A percentile compares a stretch with the other conserved stretches of the same genome.
Conservation (phyloP, 2,113 vertebrate genomes). For the Pavo muticus region DNA sequence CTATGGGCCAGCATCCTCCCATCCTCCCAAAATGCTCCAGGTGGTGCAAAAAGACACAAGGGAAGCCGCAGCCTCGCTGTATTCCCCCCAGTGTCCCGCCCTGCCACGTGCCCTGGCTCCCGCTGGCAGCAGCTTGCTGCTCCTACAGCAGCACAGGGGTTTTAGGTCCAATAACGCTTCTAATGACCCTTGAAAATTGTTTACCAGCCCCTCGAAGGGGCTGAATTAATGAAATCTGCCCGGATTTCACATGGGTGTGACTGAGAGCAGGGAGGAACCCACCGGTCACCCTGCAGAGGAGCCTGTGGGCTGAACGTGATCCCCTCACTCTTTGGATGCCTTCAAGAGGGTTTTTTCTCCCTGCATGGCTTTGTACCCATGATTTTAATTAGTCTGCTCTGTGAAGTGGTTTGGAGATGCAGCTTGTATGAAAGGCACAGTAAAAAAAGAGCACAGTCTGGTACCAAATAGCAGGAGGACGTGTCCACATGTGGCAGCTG, state of each 20-base stretch:
- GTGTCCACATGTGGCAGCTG: conserved; percentile 31
- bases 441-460: neutral
- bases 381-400: conserved; percentile 9
- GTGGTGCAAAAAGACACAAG: neutral
- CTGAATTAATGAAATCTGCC: neutral
- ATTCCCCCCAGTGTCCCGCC: accelerated
- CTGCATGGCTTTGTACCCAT: neutral
- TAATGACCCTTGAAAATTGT: neutral
- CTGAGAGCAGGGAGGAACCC: neutral
- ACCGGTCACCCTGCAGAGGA: neutral
- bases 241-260: neutral
- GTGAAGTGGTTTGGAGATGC: conserved; percentile 58
- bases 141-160: accelerated
- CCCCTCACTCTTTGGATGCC: neutral
- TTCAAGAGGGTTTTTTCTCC: neutral
- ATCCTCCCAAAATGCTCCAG: neutral
- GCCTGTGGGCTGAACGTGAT: neutral
- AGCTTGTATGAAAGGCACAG: neutral
- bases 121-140: accelerated
- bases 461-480: neutral
- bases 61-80: accelerated
- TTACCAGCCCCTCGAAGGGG: neutral
- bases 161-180: neutral
- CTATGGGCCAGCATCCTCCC: neutral
- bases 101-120: neutral